A percentile compares a stretch with the other conserved stretches of the same genome.
Evolutionary conservation across 2,888 invertebrate species (phyloP).

Genomic region (Ceratothoa steindachneri): DNA sequence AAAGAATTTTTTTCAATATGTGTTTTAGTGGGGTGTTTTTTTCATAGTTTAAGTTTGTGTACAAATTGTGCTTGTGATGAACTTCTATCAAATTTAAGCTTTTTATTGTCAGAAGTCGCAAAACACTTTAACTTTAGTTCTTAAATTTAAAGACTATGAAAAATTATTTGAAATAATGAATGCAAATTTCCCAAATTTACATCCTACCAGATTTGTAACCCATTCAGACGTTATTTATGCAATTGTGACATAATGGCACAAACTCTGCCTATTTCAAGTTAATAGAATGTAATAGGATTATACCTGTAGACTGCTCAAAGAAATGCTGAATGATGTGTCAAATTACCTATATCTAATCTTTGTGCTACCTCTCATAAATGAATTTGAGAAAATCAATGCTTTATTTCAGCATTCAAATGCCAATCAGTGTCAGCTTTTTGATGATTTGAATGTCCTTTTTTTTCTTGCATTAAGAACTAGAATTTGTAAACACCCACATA

Average conservation of each 20-base stretch:
- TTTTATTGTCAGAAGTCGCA: not conserved
- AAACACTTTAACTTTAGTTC: too few species aligned
- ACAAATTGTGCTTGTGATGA: not conserved
- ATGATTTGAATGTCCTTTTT: constrained; percentile 15
- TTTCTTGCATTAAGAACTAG: constrained; percentile 17
- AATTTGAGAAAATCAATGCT: constrained; percentile 20
- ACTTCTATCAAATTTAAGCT: not conserved
- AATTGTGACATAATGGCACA: constrained; percentile 5
- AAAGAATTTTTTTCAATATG: not conserved
- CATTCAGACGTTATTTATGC: constrained; percentile 16
- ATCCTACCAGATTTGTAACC: constrained; percentile 13
- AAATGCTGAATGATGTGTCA: constrained; percentile 18
- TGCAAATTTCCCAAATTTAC: constrained; percentile 20
- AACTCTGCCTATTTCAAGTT: constrained; percentile 9
- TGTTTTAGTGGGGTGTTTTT: not conserved
- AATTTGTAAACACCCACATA: constrained; percentile 12
- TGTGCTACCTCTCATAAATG: constrained; percentile 9
- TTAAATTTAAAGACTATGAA: too few species aligned
- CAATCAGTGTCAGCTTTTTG: constrained; percentile 15
- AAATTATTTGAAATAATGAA: constrained; percentile 18
- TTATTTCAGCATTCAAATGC: constrained; percentile 17
- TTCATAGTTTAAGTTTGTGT: not conserved
- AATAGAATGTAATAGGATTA: constrained; percentile 18
- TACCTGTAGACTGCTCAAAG: constrained; percentile 14
- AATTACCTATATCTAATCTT: constrained; percentile 16